Base-by-base conservation (phyloP, 2,797 vertebrate genomes). In the Heterohyrax brucei region DNA sequence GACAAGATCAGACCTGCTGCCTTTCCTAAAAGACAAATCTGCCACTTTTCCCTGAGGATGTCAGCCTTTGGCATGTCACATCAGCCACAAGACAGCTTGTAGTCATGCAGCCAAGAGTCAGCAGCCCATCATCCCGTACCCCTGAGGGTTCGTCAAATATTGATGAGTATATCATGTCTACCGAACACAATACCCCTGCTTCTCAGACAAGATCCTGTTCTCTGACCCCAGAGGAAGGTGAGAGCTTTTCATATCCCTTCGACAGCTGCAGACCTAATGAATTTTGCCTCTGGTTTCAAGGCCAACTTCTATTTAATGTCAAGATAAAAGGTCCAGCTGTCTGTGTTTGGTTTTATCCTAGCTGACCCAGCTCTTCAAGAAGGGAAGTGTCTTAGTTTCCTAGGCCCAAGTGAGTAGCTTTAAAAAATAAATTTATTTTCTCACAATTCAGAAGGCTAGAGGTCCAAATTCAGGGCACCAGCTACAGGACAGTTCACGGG, bases 71-170 rank as follows among this genome's bases (percentile, higher is more conserved):
- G 59, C 75, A 68, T 50, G 18, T 64, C 86, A 61, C 0, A 0
- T 21, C 56, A 62, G 81, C 24, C 44, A 24, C 10, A 39, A 50
- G 85, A 72, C 77, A 78, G 44, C 66, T 39, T 89, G 53, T 10
- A 14, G 72, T 26, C 91, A 75, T 48, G 56, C 28, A 50, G 78
- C 50, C 13, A 39, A 72, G 61, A 89, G 73, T 16, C 1, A 0
- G 21, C 76, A 14, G 78, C 59, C 87, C 79, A 59, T 46, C 21
- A 39, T 50, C 14, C 77, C 0, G 0, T 14, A 30, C 62, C 12
- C 50, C 46, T 30, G 0, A 2, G 33, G 85, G 46, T 75, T 95
- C 81, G n/a, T 97, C 93, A 96, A 97, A 95, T 95, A 98, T 97
- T 97, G 95, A 97, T 46, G 64, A 0, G 39, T 59, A 48, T 87